Conservation (phyloP, 1,140 invertebrate species). For the Conus betulinus region DNA sequence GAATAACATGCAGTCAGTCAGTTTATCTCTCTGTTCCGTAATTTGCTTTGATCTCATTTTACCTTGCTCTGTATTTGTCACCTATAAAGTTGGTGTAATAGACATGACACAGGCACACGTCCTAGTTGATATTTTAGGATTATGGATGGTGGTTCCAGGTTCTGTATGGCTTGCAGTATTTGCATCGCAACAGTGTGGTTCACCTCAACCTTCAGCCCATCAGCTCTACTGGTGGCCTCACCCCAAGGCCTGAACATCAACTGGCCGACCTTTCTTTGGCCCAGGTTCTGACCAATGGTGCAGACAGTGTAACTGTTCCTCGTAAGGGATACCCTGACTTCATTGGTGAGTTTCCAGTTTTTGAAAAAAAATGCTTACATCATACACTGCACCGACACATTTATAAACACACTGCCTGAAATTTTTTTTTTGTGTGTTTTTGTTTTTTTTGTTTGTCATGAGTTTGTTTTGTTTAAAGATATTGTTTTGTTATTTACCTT, state of each 20-base stretch:
- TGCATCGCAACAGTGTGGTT: constrained; percentile 94
- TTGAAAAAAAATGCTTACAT: not conserved
- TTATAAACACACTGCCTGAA: not conserved
- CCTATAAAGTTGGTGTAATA: too few species aligned
- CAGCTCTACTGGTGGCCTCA: constrained; percentile 96
- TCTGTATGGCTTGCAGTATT: constrained; percentile 82
- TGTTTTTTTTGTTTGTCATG: not conserved
- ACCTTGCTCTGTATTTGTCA: too few species aligned
- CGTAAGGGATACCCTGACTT: constrained; percentile 71
- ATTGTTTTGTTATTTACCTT: too few species aligned
- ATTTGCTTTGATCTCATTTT: too few species aligned
- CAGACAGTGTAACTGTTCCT: constrained; percentile 58
- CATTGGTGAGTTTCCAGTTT: constrained; percentile 60
- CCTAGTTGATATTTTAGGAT: too few species aligned
- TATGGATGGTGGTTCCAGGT: constrained; percentile 40
- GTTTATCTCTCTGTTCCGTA: too few species aligned
- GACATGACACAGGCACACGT: too few species aligned
- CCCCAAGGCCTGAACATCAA: constrained; percentile 87
- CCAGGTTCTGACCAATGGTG: constrained; percentile 75
- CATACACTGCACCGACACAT: too few species aligned
- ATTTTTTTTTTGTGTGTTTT: not conserved
- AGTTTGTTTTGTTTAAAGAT: not conserved
- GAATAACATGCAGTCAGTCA: too few species aligned
- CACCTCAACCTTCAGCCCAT: constrained; percentile 97
- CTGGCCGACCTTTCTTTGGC: constrained; percentile 93